A percentile compares a stretch with the other conserved stretches of the same genome.
Evolutionary conservation across 2,797 vertebrate genomes (phyloP).

Genomic region (Distichodus sexfasciatus): DNA sequence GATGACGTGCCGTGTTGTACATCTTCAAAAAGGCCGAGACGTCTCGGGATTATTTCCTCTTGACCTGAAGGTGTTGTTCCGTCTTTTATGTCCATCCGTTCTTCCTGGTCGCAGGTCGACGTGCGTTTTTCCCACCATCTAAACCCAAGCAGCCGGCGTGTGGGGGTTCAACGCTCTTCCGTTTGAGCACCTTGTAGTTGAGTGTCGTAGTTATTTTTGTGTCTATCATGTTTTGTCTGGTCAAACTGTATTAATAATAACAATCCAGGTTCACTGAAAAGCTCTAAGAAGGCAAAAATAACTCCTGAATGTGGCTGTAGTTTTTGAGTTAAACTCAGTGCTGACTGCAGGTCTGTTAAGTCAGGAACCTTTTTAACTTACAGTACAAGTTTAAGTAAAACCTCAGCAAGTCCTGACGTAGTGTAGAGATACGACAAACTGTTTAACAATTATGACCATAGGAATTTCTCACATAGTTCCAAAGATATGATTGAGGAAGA

Average conservation of each 20-base stretch:
- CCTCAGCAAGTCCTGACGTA: background rate
- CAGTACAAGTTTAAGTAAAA: background rate
- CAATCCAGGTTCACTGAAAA: background rate
- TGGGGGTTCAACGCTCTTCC: background rate
- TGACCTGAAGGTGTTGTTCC: constrained; percentile 21
- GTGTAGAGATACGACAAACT: background rate
- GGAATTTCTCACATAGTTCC: constrained; percentile 1
- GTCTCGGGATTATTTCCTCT: background rate
- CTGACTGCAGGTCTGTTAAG: constrained; percentile 21
- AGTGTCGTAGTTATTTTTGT: background rate
- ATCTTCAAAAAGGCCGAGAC: constrained; percentile 26
- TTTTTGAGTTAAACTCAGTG: background rate
- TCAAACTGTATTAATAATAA: background rate
- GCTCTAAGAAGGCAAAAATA: background rate
- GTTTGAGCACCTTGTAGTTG: background rate
- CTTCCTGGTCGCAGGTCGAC: constrained; percentile 50
- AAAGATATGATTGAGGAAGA: constrained; percentile 5
- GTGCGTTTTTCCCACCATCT: background rate
- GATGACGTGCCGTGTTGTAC: constrained; percentile 24
- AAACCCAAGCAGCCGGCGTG: too few species aligned
- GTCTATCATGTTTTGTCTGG: background rate
- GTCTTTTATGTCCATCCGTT: constrained; percentile 1
- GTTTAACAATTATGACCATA: background rate
- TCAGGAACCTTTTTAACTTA: constrained; percentile 6
- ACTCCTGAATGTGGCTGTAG: background rate